Percentiles rank a stretch among this genome's conserved stretches.
phyloP scores from a whole-genome alignment of 2,797 vertebrate species.

The Sorex maritimensis region DNA sequence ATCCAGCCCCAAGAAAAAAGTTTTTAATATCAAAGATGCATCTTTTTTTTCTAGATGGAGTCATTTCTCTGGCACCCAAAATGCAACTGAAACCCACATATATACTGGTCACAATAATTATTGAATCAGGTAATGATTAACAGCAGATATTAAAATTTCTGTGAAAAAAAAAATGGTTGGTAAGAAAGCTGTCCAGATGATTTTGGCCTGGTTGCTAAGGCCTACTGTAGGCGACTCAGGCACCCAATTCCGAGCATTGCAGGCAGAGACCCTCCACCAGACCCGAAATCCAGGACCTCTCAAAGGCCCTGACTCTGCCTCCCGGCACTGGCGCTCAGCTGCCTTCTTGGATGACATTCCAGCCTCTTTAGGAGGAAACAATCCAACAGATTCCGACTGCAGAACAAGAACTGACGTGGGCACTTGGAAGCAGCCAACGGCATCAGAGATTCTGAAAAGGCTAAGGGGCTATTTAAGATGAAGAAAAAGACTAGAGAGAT shows the following conservation, averaged over 20 bases:
- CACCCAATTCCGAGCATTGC: not conserved
- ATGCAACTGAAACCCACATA: not conserved
- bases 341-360: not conserved
- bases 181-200: not conserved
- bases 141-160: not conserved
- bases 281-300: not conserved
- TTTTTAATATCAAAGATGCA: slow-evolving; percentile 73
- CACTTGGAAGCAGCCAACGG: not conserved
- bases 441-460: slow-evolving; percentile 12
- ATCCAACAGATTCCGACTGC: not conserved
- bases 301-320: no score
- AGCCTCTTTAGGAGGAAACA: not conserved
- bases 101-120: not conserved
- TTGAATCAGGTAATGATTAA: not conserved
- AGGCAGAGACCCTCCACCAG: no score
- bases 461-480: not conserved
- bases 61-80: slow-evolving; percentile 43
- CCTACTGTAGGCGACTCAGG: not conserved
- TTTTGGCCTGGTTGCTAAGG: not conserved
- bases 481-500: not conserved
- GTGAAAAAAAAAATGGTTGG: not conserved
- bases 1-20: not conserved
- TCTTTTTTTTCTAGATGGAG: slow-evolving; percentile 72
- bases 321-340: no score
- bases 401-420: not conserved